Percentiles rank a stretch among this genome's conserved stretches.
Conservation (phyloP, 2,888 invertebrate species). For the Hydrotaea diabolus region DNA sequence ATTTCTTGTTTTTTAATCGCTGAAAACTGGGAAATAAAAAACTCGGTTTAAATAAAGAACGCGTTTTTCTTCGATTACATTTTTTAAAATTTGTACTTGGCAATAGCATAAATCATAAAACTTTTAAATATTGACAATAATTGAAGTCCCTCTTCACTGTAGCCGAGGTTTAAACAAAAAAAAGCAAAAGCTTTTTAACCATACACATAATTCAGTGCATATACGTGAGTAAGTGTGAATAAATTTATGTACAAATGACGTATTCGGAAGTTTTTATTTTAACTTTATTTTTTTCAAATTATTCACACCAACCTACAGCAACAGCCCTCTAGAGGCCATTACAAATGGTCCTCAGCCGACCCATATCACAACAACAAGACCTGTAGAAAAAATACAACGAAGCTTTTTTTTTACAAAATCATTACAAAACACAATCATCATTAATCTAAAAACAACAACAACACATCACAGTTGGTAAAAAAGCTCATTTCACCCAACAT, state of each 20-base stretch:
- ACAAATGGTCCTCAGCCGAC: neutral
- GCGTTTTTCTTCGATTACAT: no score
- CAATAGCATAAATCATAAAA: no score
- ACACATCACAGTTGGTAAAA: neutral
- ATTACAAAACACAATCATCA: slow-evolving; percentile 13
- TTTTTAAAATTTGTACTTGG: no score
- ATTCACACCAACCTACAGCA: neutral
- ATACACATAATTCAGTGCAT: no score
- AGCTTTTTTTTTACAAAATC: slow-evolving; percentile 4
- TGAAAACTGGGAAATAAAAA: no score
- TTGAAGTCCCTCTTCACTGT: no score
- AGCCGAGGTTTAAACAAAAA: neutral
- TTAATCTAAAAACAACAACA: slow-evolving; percentile 13
- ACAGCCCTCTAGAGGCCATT: slow-evolving; percentile 5
- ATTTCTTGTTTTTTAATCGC: no score
- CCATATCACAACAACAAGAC: neutral
- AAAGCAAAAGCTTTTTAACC: neutral
- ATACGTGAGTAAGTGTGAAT: no score
- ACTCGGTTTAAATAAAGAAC: no score
- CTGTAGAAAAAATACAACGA: neutral
- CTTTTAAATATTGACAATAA: no score
- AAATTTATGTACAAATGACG: neutral
- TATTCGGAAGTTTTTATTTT: slow-evolving; percentile 16
- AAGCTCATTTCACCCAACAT: neutral
- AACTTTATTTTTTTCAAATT: neutral